Evolutionary conservation across 2,888 invertebrate species (phyloP).

Genomic region (Pediacus dermestoides): DNA sequence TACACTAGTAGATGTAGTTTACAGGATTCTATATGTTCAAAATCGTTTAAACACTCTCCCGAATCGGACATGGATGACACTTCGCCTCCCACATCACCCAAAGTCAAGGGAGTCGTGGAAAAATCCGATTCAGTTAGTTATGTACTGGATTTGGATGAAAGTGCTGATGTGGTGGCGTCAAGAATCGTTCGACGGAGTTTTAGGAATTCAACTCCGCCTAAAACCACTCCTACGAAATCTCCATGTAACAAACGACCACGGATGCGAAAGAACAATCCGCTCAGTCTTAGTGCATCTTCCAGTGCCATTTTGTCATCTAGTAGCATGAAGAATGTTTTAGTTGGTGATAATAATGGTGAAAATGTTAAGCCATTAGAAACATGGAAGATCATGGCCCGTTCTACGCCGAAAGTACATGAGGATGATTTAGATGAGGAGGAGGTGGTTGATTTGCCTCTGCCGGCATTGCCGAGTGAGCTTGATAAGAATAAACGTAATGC

Average conservation of each 20-base stretch:
- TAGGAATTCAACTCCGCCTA: constrained; percentile 53
- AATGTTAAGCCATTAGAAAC: constrained; percentile 33
- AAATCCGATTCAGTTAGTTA: constrained; percentile 84
- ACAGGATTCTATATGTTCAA: too few species aligned
- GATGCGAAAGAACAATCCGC: constrained; percentile 42
- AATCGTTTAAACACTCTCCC: constrained; percentile 34
- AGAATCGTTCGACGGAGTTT: constrained; percentile 68
- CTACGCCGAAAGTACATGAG: constrained; percentile 22
- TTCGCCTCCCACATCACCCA: constrained; percentile 67
- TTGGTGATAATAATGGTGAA: constrained; percentile 35
- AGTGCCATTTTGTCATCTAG: constrained; percentile 49
- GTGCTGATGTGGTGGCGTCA: constrained; percentile 68
- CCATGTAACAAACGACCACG: constrained; percentile 49
- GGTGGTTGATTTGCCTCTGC: constrained; percentile 40
- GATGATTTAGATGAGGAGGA: constrained; percentile 39
- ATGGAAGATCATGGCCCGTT: constrained; percentile 17
- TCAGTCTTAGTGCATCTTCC: constrained; percentile 54
- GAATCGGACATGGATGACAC: constrained; percentile 44
- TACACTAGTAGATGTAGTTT: too few species aligned
- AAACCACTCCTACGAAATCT: constrained; percentile 44
- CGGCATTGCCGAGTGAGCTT: constrained; percentile 47
- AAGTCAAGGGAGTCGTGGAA: constrained; percentile 79
- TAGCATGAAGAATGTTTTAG: too few species aligned
- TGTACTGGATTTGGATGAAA: constrained; percentile 75
- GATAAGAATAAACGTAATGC: constrained; percentile 32